Base-by-base conservation (phyloP, 2,888 invertebrate species). In the Andrena trimmerana region DNA sequence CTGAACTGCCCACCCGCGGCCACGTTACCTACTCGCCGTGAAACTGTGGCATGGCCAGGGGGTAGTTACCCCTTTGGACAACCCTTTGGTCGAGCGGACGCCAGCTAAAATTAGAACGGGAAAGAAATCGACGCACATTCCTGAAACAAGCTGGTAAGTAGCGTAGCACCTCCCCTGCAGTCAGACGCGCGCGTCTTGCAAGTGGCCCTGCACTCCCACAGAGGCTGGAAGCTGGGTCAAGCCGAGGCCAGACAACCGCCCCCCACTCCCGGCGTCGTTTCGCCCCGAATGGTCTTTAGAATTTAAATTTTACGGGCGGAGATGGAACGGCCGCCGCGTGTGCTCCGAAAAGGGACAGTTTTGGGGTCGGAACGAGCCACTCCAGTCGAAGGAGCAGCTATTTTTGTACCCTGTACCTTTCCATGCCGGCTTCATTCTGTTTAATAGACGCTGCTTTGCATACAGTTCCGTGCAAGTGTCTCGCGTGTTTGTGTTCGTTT, bases 111-210 rank as follows among this genome's bases (percentile, higher is more conserved):
- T 88, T 88, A 88, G 78, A 73, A 68, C 57, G 20, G 60, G 75
- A 81, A 84, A 84, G 87, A 90, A 92, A 91, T 91, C 91, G 90
- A 89, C 89, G 90, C 91, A 89, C 91, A 90, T 91, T 85, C 84
- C 83, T 74, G 87, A 83, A 88, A 91, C 89, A 89, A 88, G 89
- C 88, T 90, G 87, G 79, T 84, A 83, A 89, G 89, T 86, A 83
- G 82, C 74, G 78, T 85, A 84, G 87, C 83, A 88, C 86, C 87
- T 87, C 80, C 72, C 73, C 88, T 89, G 89, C 89, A 88, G 89
- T 89, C 88, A 84, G 81, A 83, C 83, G 81, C 84, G 88, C 83
- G 78, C 68, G 62, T 78, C 66, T 63, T 66, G 65, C 81, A 68
- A 90, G 88, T 88, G 86, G 82, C 85, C 69, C 83, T 42, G 42